A percentile compares a stretch with the other conserved stretches of the same genome.
phyloP scores from a whole-genome alignment of 2,888 invertebrate species.

The Sabatieria punctata region DNA sequence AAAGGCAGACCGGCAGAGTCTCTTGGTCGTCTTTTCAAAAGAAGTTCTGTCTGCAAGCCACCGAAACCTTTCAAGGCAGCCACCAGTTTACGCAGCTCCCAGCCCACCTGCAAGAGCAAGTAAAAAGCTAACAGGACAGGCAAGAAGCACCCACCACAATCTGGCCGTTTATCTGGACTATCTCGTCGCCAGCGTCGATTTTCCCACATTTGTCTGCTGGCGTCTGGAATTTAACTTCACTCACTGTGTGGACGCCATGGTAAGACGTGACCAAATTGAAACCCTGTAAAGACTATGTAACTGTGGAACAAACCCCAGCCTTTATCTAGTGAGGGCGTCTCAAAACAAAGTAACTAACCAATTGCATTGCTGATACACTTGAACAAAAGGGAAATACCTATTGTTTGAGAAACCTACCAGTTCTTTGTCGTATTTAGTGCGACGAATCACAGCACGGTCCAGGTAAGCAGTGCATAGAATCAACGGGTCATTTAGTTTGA shows the following conservation, averaged over 20 bases:
- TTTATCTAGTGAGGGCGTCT: not conserved
- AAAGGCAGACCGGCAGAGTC: too few species aligned
- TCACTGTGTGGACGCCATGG: slow-evolving; percentile 56
- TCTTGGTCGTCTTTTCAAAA: slow-evolving; percentile 61
- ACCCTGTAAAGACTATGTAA: slow-evolving; percentile 42
- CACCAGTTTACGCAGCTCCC: slow-evolving; percentile 58
- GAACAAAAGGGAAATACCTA: too few species aligned
- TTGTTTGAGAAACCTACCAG: too few species aligned
- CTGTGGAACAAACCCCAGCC: slow-evolving; percentile 3
- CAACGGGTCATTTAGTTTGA: slow-evolving; percentile 66
- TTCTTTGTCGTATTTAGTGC: too few species aligned
- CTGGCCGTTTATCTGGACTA: slow-evolving; percentile 61
- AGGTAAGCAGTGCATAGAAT: slow-evolving; percentile 77
- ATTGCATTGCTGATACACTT: too few species aligned
- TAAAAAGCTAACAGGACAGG: not conserved
- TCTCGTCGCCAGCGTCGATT: slow-evolving; percentile 87
- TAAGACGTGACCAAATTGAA: slow-evolving; percentile 72
- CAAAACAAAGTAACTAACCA: too few species aligned
- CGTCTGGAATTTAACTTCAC: slow-evolving; percentile 71
- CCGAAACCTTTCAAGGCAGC: slow-evolving; percentile 46
- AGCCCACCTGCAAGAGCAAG: slow-evolving; percentile 46
- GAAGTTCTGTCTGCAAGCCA: slow-evolving; percentile 60
- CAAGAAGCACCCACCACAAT: slow-evolving; percentile 37
- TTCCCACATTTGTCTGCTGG: slow-evolving; percentile 78
- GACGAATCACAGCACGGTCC: slow-evolving; percentile 58